Percentiles rank a stretch among this genome's conserved stretches.
Conservation (phyloP, 2,113 vertebrate species). For the Rhizomys pruinosus region DNA sequence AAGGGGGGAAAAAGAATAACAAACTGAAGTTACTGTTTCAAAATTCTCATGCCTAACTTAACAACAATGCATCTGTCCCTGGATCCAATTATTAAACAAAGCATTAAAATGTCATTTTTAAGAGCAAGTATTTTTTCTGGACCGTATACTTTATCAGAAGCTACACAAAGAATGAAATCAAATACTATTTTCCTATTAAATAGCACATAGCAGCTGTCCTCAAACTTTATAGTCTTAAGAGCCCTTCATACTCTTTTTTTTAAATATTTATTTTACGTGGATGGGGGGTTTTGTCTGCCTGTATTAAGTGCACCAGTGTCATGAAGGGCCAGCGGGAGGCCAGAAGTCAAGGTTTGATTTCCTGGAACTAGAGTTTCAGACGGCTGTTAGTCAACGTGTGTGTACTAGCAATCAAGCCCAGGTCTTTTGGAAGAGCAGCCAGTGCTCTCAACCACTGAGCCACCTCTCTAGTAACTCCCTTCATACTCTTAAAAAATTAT, state of each 20-base stretch:
- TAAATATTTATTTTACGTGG: too few relatives aligned
- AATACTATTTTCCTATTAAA: slow-evolving; percentile 40
- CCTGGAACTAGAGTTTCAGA: too few relatives aligned
- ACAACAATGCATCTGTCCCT: slow-evolving; percentile 15
- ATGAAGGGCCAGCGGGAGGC: too few relatives aligned
- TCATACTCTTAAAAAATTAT: slow-evolving; percentile 35
- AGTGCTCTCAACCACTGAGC: too few relatives aligned
- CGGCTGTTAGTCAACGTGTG: too few relatives aligned
- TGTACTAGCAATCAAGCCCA: too few relatives aligned
- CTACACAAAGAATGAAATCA: slow-evolving; percentile 14
- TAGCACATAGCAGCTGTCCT: neutral
- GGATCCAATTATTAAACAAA: slow-evolving; percentile 27
- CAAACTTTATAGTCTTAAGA: neutral
- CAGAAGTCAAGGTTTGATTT: too few relatives aligned
- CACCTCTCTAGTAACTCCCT: neutral
- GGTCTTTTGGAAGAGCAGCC: too few relatives aligned
- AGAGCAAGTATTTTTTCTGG: slow-evolving; percentile 10
- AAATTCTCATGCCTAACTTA: slow-evolving; percentile 57
- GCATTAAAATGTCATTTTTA: slow-evolving; percentile 20
- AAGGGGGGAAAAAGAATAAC: slow-evolving; percentile 63
- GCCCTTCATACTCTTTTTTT: neutral
- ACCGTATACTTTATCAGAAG: neutral
- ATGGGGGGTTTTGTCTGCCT: too few relatives aligned
- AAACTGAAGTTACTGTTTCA: slow-evolving; percentile 71
- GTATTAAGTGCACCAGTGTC: too few relatives aligned